Evolutionary conservation across 1,140 invertebrate species (phyloP).

Genomic region (Halictus rubicundus): DNA sequence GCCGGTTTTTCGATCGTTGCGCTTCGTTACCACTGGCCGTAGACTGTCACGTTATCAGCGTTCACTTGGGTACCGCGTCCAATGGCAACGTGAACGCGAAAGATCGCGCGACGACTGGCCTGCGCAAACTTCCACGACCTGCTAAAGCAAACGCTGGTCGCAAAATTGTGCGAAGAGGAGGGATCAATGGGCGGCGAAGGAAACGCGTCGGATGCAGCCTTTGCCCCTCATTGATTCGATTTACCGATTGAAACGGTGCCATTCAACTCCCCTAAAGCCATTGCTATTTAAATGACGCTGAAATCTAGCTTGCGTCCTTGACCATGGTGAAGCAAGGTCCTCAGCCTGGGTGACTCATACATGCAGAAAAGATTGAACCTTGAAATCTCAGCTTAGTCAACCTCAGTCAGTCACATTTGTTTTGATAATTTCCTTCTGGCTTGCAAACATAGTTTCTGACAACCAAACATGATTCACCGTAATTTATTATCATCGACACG

Average conservation of each 20-base stretch:
- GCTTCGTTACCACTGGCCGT: background rate
- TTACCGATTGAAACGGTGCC: background rate
- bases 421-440: no score
- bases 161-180: constrained; percentile 4
- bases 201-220: no score
- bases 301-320: background rate
- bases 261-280: background rate
- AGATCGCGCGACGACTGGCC: constrained; percentile 4
- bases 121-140: background rate
- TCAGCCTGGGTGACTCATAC: background rate
- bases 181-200: background rate
- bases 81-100: background rate
- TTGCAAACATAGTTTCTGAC: background rate
- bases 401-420: background rate
- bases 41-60: background rate
- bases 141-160: background rate
- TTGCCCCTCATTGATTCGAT: background rate
- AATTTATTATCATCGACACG: no score
- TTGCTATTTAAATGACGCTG: background rate
- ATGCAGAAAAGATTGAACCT: background rate
- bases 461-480: no score
- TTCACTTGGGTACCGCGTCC: background rate
- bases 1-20: background rate
- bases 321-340: background rate
- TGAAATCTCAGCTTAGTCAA: background rate